phyloP scores from a whole-genome alignment of 2,888 invertebrate species.

The Orthonevra nobilis region DNA sequence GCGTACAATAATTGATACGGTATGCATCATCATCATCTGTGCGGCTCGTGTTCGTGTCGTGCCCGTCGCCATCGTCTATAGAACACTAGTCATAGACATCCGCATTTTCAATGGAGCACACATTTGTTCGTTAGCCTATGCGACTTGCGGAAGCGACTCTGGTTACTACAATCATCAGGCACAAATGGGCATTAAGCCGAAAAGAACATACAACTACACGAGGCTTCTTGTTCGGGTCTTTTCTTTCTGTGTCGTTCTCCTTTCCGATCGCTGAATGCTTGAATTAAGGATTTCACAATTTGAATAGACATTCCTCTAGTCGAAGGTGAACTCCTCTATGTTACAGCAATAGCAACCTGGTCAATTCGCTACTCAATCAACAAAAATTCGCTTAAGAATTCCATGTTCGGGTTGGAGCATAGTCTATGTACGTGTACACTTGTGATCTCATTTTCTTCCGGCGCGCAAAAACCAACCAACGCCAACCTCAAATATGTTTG shows the following conservation, averaged over 20 bases:
- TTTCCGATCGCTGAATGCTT: conserved; percentile 43
- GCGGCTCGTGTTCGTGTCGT: conserved; percentile 43
- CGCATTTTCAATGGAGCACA: conserved; percentile 54
- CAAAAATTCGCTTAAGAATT: conserved; percentile 61
- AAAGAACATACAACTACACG: conserved; percentile 35
- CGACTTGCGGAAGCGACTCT: conserved; percentile 58
- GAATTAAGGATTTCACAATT: conserved; percentile 64
- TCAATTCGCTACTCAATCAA: conserved; percentile 62
- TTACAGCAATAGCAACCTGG: conserved; percentile 37
- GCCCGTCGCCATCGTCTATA: conserved; percentile 22
- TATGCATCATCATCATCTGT: conserved; percentile 58
- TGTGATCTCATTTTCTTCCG: conserved; percentile 57
- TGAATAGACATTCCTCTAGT: conserved; percentile 65
- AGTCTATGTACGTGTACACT: conserved; percentile 21
- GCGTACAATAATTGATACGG: conserved; percentile 64
- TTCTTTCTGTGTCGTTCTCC: conserved; percentile 26
- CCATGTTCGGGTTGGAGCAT: conserved; percentile 27
- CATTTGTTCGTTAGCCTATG: conserved; percentile 65
- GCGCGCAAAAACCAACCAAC: conserved; percentile 41
- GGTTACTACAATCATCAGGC: conserved; percentile 51
- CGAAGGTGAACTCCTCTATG: conserved; percentile 31
- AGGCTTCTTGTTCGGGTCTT: conserved; percentile 39
- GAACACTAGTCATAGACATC: background rate
- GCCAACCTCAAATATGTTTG: conserved; percentile 54
- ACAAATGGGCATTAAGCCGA: conserved; percentile 60